Evolutionary conservation across 2,888 invertebrate genomes (phyloP).

Genomic region (Metellina segmentata): DNA sequence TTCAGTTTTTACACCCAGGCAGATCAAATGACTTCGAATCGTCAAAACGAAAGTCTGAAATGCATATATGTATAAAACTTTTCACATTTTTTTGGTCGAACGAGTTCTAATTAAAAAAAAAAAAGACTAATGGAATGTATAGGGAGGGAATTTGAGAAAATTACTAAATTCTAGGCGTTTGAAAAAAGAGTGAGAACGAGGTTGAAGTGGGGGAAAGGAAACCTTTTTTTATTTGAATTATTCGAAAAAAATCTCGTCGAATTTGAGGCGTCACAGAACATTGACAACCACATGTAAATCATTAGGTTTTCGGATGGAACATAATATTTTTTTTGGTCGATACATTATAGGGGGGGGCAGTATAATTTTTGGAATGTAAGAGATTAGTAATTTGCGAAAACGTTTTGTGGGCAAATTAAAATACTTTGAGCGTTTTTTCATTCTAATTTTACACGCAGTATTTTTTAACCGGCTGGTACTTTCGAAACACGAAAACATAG

Average conservation of each 20-base stretch:
- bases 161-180: not conserved
- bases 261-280: not conserved
- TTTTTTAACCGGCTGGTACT: not conserved
- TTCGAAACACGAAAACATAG: no score
- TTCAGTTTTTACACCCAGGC: constrained; percentile 36
- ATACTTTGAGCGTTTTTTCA: not conserved
- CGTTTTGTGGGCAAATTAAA: not conserved
- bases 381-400: not conserved
- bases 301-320: not conserved
- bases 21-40: constrained; percentile 50
- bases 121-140: not conserved
- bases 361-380: not conserved
- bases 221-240: not conserved
- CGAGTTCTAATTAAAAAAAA: not conserved
- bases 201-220: not conserved
- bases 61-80: not conserved
- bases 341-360: not conserved
- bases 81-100: not conserved
- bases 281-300: no score
- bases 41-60: not conserved
- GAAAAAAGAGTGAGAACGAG: no score
- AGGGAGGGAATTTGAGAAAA: not conserved
- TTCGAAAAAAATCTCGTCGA: not conserved
- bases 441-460: not conserved
- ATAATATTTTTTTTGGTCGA: not conserved